Conservation (phyloP, 2,888 invertebrate genomes). For the Ceraclea dissimilis region DNA sequence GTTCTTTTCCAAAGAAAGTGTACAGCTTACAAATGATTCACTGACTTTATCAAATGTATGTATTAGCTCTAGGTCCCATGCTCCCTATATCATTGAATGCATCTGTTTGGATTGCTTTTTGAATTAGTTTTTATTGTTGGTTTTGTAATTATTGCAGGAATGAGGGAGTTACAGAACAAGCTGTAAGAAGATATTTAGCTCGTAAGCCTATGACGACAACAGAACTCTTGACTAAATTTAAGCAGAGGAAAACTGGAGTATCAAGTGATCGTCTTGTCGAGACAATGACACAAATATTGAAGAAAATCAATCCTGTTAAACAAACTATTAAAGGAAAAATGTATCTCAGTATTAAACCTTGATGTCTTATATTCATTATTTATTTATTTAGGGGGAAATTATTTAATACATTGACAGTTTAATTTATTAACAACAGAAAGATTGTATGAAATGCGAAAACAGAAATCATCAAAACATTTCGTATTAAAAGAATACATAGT, state of each 20-base stretch:
- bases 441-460: too few relatives aligned
- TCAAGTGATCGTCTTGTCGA: slow-evolving; percentile 86
- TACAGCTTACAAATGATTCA: too few relatives aligned
- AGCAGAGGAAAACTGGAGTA: slow-evolving; percentile 86
- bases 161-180: slow-evolving; percentile 89
- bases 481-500: too few relatives aligned
- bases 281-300: slow-evolving; percentile 89
- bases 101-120: too few relatives aligned
- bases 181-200: slow-evolving; percentile 87
- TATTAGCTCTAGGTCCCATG: too few relatives aligned
- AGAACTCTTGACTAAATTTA: slow-evolving; percentile 90
- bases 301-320: slow-evolving; percentile 88
- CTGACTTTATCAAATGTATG: too few relatives aligned
- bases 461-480: too few relatives aligned
- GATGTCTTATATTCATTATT: slow-evolving; percentile 25
- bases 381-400: too few relatives aligned
- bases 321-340: slow-evolving; percentile 89
- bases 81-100: too few relatives aligned
- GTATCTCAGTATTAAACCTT: slow-evolving; percentile 80
- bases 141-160: slow-evolving; percentile 40
- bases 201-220: slow-evolving; percentile 98
- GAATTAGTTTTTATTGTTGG: not conserved
- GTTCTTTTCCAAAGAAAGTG: too few relatives aligned
- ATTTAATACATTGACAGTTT: too few relatives aligned
- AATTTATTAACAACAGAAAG: too few relatives aligned